These are phyloP conservation scores for Apis mellifera DNA, from an alignment of 1,140 invertebrate species.

Conservation along the genomic window DNA sequence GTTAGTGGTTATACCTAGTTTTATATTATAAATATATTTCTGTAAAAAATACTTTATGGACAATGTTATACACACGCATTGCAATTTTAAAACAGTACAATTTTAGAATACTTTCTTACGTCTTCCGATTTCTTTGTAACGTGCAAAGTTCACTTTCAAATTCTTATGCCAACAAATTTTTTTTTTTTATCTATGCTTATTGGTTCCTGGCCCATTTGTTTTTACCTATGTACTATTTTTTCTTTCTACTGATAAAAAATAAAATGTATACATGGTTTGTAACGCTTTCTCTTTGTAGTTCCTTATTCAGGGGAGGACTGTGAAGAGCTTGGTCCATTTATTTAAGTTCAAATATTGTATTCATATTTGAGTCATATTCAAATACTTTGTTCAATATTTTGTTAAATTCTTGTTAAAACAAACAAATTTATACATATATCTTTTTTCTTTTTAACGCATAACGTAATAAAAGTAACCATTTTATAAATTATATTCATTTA, in stretches of 20 bases:
- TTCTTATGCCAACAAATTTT: constrained; percentile 19
- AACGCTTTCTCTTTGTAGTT: not conserved
- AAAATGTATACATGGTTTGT: constrained; percentile 19
- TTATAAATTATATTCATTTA: not conserved
- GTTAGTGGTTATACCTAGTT: constrained; percentile 57
- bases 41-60: constrained; percentile 68
- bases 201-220: constrained; percentile 11
- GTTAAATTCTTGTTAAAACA: not conserved
- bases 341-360: constrained; percentile 3
- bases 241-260: not conserved
- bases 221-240: not conserved
- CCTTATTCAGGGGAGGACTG: not conserved
- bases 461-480: not conserved
- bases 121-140: constrained; percentile 50
- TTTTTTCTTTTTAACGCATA: not conserved
- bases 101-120: constrained; percentile 56
- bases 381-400: no score
- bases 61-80: constrained; percentile 58
- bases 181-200: constrained; percentile 29
- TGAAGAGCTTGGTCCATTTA: not conserved
- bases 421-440: not conserved
- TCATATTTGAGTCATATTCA: not conserved
- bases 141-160: constrained; percentile 38
- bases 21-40: constrained; percentile 65
- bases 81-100: constrained; percentile 36